A percentile compares a stretch with the other conserved stretches of the same genome.
These are phyloP conservation scores for Agrotis puta DNA, from an alignment of 2,888 invertebrate species.

Conservation along the genomic window DNA sequence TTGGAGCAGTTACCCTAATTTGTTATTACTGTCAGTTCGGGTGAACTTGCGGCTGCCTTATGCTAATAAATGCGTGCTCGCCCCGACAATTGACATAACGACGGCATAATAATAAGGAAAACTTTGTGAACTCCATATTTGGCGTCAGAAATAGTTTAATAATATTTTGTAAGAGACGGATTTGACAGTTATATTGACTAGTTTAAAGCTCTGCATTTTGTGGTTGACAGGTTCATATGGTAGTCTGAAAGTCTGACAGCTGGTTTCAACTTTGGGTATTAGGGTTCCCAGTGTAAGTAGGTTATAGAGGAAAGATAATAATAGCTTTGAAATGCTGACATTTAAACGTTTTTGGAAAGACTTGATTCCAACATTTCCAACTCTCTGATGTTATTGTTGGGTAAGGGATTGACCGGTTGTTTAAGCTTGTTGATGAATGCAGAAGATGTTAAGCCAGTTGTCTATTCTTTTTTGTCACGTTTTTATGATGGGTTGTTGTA, in stretches of 20 bases:
- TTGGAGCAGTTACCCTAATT: slow-evolving; percentile 85
- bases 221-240: background rate
- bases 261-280: background rate
- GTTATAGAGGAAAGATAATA: background rate
- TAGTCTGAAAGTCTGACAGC: background rate
- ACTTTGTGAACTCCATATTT: slow-evolving; percentile 58
- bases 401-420: background rate
- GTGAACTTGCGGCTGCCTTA: slow-evolving; percentile 82
- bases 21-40: slow-evolving; percentile 83
- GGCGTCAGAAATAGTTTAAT: slow-evolving; percentile 38
- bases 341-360: background rate
- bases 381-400: background rate
- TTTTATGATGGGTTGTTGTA: no score
- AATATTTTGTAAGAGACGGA: slow-evolving; percentile 33
- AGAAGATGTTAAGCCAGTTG: background rate
- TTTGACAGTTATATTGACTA: slow-evolving; percentile 12
- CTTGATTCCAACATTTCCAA: background rate
- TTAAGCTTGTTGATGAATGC: background rate
- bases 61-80: slow-evolving; percentile 79
- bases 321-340: background rate
- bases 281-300: background rate
- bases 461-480: no score
- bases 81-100: slow-evolving; percentile 69
- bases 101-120: slow-evolving; percentile 57
- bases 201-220: background rate